Conservation (phyloP, 2,888 invertebrate species). For the Muschampia plurimacula region DNA sequence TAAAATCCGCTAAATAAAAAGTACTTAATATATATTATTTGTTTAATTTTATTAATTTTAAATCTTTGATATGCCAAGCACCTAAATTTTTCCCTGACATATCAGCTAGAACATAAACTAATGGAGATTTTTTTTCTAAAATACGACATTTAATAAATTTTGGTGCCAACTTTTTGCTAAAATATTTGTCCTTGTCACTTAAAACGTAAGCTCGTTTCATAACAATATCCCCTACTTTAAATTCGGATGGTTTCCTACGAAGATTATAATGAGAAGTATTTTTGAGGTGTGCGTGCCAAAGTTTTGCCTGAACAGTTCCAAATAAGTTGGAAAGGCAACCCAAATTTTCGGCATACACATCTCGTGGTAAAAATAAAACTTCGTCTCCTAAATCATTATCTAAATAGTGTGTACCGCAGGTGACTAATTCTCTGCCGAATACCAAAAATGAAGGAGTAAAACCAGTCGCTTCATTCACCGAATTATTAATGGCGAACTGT, state of each 20-base stretch:
- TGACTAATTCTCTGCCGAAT: too few species aligned
- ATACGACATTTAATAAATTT: slow-evolving; percentile 16
- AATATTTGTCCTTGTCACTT: slow-evolving; percentile 11
- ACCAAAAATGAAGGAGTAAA: too few species aligned
- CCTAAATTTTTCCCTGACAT: background rate
- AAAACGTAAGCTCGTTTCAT: slow-evolving; percentile 14
- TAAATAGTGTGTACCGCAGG: too few species aligned
- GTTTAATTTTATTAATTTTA: too few species aligned
- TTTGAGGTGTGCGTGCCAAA: background rate
- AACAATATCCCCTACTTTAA: background rate
- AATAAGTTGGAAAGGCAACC: slow-evolving; percentile 14
- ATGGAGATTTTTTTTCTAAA: slow-evolving; percentile 6
- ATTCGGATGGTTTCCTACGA: too few species aligned
- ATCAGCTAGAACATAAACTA: slow-evolving; percentile 6
- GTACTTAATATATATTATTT: too few species aligned
- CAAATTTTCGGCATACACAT: slow-evolving; percentile 3
- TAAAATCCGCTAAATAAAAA: too few species aligned
- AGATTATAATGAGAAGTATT: background rate
- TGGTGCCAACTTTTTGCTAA: slow-evolving; percentile 8
- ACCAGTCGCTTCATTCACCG: too few species aligned
- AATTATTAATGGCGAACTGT: background rate
- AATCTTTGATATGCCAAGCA: too few species aligned
- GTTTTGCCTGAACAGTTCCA: background rate
- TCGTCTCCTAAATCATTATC: too few species aligned
- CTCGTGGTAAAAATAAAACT: background rate